These are phyloP conservation scores for Mixornis gularis DNA, from an alignment of 2,113 vertebrate species.

Conservation along the genomic window DNA sequence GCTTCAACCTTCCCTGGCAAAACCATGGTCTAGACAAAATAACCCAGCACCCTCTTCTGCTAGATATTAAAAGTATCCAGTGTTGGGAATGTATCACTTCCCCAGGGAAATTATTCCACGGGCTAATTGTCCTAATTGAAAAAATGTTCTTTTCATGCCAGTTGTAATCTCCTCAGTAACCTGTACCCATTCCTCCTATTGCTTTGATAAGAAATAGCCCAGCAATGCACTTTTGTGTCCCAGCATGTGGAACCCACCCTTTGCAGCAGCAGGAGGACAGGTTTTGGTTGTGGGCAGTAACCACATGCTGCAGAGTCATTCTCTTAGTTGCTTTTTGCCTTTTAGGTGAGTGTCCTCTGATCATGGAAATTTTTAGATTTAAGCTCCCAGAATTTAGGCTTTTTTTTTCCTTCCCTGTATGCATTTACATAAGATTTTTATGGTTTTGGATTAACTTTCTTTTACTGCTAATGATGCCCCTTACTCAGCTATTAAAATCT, in stretches of 20 bases:
- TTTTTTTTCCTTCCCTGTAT: not conserved
- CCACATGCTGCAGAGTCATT: not conserved
- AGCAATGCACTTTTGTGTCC: not conserved
- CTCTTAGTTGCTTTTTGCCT: not conserved
- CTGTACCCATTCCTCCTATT: not conserved
- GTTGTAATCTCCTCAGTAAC: not conserved
- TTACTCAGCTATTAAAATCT: not conserved
- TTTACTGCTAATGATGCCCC: not conserved
- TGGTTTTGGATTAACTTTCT: not conserved
- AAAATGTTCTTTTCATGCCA: not conserved
- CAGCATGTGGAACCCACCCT: not conserved
- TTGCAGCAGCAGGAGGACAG: not conserved
- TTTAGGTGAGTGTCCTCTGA: not conserved
- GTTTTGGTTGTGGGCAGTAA: not conserved
- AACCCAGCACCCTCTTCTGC: not conserved
- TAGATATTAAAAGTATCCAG: not conserved
- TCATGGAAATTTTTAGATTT: not conserved
- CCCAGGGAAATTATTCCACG: not conserved
- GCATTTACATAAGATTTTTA: not conserved
- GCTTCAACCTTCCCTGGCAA: not conserved
- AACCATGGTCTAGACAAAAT: not conserved
- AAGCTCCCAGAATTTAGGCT: not conserved
- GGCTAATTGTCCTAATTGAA: not conserved
- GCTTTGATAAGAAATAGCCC: not conserved
- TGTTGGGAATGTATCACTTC: not conserved